Evolutionary conservation across 1,140 invertebrate genomes (phyloP), one percentile per base, ranked within the genome.

Genomic region (Caerostris darwini): DNA sequence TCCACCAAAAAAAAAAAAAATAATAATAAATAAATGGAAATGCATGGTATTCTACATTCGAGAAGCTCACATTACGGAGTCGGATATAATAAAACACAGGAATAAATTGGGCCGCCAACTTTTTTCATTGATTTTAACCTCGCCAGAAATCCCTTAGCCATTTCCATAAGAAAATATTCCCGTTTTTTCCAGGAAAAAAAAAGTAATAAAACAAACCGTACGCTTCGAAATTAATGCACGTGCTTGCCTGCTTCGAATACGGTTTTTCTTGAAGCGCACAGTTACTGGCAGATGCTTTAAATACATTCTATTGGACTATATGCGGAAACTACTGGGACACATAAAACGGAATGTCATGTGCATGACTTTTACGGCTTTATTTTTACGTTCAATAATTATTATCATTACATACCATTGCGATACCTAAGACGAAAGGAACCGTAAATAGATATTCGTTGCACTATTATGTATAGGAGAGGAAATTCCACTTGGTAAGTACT

Each of bases 61-160:
- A 34, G 34, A 34, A 34, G 34, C 58, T 67, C 58, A 83, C 90
- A 92, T 92, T 92, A 92, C 57, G 58, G 64, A 92, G 59, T 50
- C 90, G 81, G 57, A 92, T 83, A 83, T 92, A 92, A 83, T 92
- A 92, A 92, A 92, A 85, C 90, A 85, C 50, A 54, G 90, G 81
- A 77, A 92, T 92, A 92, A 92, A 92, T 92, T 92, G 90, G 90
- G 14, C 90, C 81, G 90, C 90, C 90, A 92, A 92, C 90, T 83
- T 82, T n/a, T 92, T 92, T 92, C 90, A 92, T 92, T 92, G 90
- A 92, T 92, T 92, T 64, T 82, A 83, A 92, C 89, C 90, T 85
- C 81, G 6, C 58, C 19, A 14, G 57, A 92, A 92, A 92, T 83
- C 89, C 69, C 69, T 69, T 6, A 58, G 56, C 89, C 89, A 64